Conservation (phyloP, 2,888 invertebrate genomes). For the Entomobrya proxima region DNA sequence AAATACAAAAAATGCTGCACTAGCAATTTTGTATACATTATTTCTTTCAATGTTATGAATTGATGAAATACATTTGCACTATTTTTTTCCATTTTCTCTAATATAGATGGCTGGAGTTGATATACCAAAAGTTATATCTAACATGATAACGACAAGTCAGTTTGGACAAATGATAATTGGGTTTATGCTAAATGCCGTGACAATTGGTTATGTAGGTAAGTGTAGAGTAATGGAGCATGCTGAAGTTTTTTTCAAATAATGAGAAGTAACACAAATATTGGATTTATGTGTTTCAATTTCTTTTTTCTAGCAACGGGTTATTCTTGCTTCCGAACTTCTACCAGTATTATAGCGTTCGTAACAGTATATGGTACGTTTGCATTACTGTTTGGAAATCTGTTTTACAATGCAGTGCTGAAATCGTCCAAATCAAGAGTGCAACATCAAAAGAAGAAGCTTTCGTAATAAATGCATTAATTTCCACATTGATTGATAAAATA, state of each 20-base stretch:
- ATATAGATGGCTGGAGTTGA: conserved; percentile 51
- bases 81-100: not conserved
- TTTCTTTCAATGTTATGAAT: too few relatives aligned
- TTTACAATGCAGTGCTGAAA: conserved; percentile 28
- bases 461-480: not conserved
- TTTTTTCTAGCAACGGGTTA: conserved; percentile 3
- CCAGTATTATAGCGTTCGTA: conserved; percentile 17
- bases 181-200: conserved; percentile 24
- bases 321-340: not conserved
- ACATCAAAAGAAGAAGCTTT: not conserved
- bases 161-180: conserved; percentile 49
- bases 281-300: not conserved
- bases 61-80: not conserved
- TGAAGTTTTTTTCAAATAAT: too few relatives aligned
- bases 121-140: conserved; percentile 33
- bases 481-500: too few relatives aligned
- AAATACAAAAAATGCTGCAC: too few relatives aligned
- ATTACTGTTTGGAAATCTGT: conserved; percentile 51
- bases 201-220: too few relatives aligned
- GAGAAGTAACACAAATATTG: not conserved
- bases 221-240: too few relatives aligned
- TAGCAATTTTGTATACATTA: too few relatives aligned
- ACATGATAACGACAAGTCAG: conserved; percentile 47
- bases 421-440: not conserved
- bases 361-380: conserved; percentile 16